A percentile compares a stretch with the other conserved stretches of the same genome.
phyloP scores from a whole-genome alignment of 2,797 vertebrate species.

The Liparis tanakae region DNA sequence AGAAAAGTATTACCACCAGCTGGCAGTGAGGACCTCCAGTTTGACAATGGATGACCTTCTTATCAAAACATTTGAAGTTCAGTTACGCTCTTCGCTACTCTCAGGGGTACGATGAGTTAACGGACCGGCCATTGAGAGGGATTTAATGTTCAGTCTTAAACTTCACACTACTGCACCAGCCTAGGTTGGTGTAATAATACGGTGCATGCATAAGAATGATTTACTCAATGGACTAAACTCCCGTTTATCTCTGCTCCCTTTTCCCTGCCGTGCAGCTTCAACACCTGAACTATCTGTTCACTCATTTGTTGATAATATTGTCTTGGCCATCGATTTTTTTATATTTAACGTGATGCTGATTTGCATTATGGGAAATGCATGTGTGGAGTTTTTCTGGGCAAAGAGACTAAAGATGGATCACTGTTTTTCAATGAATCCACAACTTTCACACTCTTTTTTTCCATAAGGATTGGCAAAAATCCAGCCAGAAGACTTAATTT shows the following conservation, averaged over 20 bases:
- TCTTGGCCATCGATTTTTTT: background rate
- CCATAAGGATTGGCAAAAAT: background rate
- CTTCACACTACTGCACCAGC: conserved; percentile 15
- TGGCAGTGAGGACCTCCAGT: conserved; percentile 21
- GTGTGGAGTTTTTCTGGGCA: background rate
- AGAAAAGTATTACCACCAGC: conserved; percentile 6
- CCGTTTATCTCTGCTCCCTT: background rate
- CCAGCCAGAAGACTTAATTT: background rate
- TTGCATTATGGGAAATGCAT: background rate
- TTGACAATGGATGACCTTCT: conserved; percentile 23
- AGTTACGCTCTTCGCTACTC: conserved; percentile 23
- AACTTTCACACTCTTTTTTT: background rate
- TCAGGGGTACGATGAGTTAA: conserved; percentile 28
- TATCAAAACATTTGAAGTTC: conserved; percentile 51
- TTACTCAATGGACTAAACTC: background rate
- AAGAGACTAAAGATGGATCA: background rate
- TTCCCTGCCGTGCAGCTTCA: background rate
- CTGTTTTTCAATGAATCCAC: background rate
- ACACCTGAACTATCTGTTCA: conserved; percentile 10
- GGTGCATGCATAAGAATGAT: background rate
- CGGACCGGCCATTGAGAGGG: conserved; percentile 20
- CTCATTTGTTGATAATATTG: conserved; percentile 20
- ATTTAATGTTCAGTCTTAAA: conserved; percentile 42
- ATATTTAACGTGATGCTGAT: background rate
- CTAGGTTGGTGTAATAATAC: background rate